Conservation (phyloP, 2,113 vertebrate species). For the Thalassarche chlororhynchos region DNA sequence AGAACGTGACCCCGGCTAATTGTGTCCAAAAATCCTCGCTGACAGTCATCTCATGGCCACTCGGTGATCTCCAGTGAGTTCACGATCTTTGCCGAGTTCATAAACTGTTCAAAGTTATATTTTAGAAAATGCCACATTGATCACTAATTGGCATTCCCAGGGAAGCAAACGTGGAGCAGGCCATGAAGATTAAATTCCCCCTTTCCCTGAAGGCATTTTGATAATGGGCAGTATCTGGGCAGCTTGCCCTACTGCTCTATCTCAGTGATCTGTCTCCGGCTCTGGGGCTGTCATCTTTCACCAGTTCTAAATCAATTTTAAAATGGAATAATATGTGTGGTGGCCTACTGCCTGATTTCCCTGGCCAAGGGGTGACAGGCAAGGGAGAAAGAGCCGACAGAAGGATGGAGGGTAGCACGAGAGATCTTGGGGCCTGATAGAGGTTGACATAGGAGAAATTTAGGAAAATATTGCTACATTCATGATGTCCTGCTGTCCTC, state of each 20-base stretch:
- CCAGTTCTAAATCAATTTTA: not conserved
- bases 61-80: accelerated
- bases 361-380: not conserved
- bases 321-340: not conserved
- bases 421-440: not conserved
- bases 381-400: not conserved
- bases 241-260: not conserved
- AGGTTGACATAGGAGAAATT: not conserved
- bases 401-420: not conserved
- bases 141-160: not conserved
- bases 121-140: not conserved
- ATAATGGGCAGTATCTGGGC: not conserved
- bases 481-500: not conserved
- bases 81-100: not conserved
- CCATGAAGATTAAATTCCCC: not conserved
- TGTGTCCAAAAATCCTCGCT: not conserved
- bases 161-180: not conserved
- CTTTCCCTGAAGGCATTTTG: not conserved
- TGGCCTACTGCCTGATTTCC: not conserved
- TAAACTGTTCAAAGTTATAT: not conserved
- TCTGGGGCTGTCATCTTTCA: not conserved
- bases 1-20: not conserved
- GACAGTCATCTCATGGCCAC: not conserved
- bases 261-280: not conserved
- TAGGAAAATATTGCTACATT: not conserved